A percentile compares a stretch with the other conserved stretches of the same genome.
These are phyloP conservation scores for Aspidiotus destructor DNA, from an alignment of 2,888 invertebrate species.

Conservation along the genomic window DNA sequence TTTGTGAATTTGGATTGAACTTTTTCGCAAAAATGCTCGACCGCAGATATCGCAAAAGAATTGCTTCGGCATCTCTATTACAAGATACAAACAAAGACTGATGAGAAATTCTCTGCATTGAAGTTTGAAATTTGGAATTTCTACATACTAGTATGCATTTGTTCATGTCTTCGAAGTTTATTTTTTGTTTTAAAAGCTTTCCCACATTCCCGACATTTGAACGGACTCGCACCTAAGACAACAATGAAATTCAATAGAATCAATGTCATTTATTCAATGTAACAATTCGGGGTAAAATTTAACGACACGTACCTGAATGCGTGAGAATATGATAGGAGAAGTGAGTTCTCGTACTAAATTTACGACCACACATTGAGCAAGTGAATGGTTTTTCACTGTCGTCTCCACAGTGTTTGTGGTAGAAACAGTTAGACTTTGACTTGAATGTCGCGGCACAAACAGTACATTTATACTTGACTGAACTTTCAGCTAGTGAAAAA, in stretches of 20 bases:
- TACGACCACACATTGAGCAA: constrained; percentile 14
- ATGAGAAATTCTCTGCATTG: neutral
- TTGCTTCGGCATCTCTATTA: constrained; percentile 10
- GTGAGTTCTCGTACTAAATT: constrained; percentile 19
- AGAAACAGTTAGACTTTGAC: constrained; percentile 27
- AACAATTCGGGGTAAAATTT: too few species aligned
- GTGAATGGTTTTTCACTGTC: constrained; percentile 17
- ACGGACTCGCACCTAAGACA: constrained; percentile 17
- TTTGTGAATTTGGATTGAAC: constrained; percentile 14
- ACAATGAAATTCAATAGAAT: neutral
- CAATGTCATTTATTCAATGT: too few species aligned
- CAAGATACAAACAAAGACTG: neutral
- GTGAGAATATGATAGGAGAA: constrained; percentile 11
- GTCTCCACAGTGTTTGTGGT: constrained; percentile 23
- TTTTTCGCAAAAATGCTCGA: constrained; percentile 21
- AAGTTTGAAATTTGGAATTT: neutral
- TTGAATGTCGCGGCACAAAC: constrained; percentile 20
- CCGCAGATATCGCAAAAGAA: constrained; percentile 18
- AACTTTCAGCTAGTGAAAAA: constrained; percentile 38
- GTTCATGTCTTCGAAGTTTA: constrained; percentile 20
- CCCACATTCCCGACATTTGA: constrained; percentile 9
- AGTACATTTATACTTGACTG: constrained; percentile 19
- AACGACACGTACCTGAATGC: constrained; percentile 14
- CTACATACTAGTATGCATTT: constrained; percentile 22
- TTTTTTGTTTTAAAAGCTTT: constrained; percentile 23